Evolutionary conservation across 2,797 vertebrate species (phyloP).

Genomic region (Tragopan temminckii): DNA sequence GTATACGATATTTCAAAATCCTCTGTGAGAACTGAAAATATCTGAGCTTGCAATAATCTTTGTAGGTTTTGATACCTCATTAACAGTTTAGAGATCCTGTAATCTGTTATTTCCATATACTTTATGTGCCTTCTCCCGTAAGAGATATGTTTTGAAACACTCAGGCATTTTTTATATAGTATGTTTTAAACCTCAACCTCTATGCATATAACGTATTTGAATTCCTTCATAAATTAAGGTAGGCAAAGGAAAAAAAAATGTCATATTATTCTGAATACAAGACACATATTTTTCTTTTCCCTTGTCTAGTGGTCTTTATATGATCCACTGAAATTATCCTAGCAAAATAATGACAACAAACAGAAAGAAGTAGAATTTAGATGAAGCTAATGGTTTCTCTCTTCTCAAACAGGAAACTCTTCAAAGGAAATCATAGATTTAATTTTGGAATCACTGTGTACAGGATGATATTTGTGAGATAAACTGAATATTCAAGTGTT

Average conservation of each 20-base stretch:
- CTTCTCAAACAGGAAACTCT: background rate
- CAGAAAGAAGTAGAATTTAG: background rate
- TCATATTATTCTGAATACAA: background rate
- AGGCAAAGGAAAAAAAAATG: background rate
- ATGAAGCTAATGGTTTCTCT: background rate
- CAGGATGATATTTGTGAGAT: background rate
- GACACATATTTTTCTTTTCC: background rate
- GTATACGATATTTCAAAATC: background rate
- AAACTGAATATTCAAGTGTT: background rate
- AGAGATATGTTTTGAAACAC: background rate
- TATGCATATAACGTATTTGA: background rate
- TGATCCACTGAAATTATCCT: background rate
- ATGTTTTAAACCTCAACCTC: background rate
- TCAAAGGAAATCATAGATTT: background rate
- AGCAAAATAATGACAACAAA: background rate
- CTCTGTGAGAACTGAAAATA: background rate
- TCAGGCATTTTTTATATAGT: background rate
- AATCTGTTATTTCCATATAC: background rate
- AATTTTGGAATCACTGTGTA: background rate
- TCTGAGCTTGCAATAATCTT: background rate
- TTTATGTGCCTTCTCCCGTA: background rate
- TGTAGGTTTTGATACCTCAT: background rate
- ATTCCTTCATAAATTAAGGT: background rate
- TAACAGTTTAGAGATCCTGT: background rate
- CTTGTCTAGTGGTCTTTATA: background rate